Conservation (phyloP, 1,140 invertebrate species). For the Zaprionus ornatus region DNA sequence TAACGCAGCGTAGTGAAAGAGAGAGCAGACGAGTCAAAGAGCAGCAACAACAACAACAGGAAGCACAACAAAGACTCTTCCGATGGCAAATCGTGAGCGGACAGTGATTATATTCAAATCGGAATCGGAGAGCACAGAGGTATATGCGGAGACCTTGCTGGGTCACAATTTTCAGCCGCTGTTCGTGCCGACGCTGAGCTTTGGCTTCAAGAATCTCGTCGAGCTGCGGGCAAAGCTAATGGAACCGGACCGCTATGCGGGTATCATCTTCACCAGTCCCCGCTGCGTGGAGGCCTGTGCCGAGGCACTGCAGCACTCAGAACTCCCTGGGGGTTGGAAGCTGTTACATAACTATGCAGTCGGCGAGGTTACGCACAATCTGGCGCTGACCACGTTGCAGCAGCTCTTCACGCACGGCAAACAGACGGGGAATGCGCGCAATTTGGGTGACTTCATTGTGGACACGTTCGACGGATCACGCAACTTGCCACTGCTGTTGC, state of each 20-base stretch:
- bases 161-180: conserved; percentile 84
- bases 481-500: conserved; percentile 84
- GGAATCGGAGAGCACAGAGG: conserved; percentile 85
- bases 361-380: conserved; percentile 84
- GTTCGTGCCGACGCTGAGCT: conserved; percentile 85
- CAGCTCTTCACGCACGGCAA: conserved; percentile 84
- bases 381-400: conserved; percentile 83
- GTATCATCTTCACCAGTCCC: conserved; percentile 85
- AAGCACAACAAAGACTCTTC: not conserved
- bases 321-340: conserved; percentile 84
- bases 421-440: conserved; percentile 85
- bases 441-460: conserved; percentile 84
- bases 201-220: conserved; percentile 84
- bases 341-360: conserved; percentile 85
- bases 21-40: not conserved
- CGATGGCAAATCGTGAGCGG: conserved; percentile 53
- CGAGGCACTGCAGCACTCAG: conserved; percentile 81
- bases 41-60: conserved; percentile 34
- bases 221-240: conserved; percentile 83
- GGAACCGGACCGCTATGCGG: conserved; percentile 83
- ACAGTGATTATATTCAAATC: conserved; percentile 86
- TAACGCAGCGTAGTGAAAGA: not conserved
- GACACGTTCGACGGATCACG: conserved; percentile 83
- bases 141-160: conserved; percentile 84
- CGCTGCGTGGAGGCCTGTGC: conserved; percentile 85